These are phyloP conservation scores for Dinomys branickii DNA, from an alignment of 2,113 vertebrate genomes.

Conservation along the genomic window DNA sequence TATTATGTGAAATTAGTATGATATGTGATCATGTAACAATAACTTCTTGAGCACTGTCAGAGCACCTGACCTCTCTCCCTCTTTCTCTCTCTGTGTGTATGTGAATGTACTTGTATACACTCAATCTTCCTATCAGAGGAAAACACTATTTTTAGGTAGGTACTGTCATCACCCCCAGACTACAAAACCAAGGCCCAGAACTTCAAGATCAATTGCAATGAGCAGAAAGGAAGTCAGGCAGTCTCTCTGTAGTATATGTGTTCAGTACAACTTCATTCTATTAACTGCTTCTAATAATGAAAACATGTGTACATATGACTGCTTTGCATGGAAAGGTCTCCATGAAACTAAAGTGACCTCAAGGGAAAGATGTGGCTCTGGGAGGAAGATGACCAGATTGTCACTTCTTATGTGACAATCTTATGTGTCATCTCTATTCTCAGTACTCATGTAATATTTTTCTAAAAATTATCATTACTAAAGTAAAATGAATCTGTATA, in stretches of 20 bases:
- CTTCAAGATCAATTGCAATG: neutral
- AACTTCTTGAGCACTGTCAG: neutral
- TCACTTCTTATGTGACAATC: too few relatives aligned
- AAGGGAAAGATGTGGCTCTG: neutral
- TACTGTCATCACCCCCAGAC: neutral
- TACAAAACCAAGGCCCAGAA: neutral
- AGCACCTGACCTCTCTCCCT: neutral
- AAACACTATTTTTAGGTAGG: neutral
- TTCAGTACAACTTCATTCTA: neutral
- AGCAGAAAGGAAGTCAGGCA: neutral
- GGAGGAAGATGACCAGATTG: neutral
- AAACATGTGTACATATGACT: neutral
- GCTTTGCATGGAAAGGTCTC: neutral
- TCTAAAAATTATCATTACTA: neutral
- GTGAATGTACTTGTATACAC: neutral
- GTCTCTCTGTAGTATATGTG: neutral
- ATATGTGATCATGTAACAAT: neutral
- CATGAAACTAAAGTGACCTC: neutral
- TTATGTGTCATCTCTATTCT: neutral
- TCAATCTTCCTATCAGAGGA: neutral
- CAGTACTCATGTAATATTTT: neutral
- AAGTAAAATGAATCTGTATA: too few relatives aligned
- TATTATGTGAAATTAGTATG: neutral
- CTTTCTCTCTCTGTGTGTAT: too few relatives aligned
- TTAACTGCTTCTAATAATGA: neutral